phyloP scores from a whole-genome alignment of 2,888 invertebrate species.

The Alloscopus bannaensis region DNA sequence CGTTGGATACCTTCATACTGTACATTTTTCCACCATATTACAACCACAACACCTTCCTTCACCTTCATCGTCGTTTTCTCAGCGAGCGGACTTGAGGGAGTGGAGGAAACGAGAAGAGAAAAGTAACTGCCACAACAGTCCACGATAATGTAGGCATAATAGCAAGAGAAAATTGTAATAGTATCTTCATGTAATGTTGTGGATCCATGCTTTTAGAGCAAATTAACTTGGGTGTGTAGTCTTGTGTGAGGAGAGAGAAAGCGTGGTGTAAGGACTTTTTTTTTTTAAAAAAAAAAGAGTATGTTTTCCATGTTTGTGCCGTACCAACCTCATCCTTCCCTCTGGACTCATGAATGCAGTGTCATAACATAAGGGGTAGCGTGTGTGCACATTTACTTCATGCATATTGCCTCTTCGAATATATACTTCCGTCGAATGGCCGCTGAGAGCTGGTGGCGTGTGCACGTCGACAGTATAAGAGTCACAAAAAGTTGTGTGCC shows the following conservation, averaged over 20 bases:
- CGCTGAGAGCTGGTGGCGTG: too few species aligned
- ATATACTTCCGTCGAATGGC: too few species aligned
- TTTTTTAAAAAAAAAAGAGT: too few species aligned
- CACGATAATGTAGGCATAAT: constrained; percentile 27
- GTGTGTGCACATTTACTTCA: constrained; percentile 31
- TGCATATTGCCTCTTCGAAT: constrained; percentile 19
- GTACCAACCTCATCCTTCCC: constrained; percentile 61
- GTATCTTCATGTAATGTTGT: constrained; percentile 38
- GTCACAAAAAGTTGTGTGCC: constrained; percentile 36
- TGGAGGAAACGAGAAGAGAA: constrained; percentile 2
- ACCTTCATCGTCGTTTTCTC: neutral
- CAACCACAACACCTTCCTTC: constrained; percentile 21
- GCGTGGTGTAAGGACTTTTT: constrained; percentile 5
- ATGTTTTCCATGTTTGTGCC: neutral
- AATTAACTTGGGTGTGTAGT: constrained; percentile 57
- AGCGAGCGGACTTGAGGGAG: neutral
- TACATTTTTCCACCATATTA: too few species aligned
- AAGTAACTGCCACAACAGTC: constrained; percentile 36
- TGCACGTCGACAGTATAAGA: too few species aligned
- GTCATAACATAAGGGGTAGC: constrained; percentile 49
- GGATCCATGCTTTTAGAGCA: constrained; percentile 58
- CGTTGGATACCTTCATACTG: too few species aligned
- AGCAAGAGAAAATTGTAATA: constrained; percentile 37
- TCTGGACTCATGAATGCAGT: constrained; percentile 59
- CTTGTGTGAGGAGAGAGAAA: constrained; percentile 32